phyloP scores from a whole-genome alignment of 2,797 vertebrate genomes.

The Crenichthys baileyi region DNA sequence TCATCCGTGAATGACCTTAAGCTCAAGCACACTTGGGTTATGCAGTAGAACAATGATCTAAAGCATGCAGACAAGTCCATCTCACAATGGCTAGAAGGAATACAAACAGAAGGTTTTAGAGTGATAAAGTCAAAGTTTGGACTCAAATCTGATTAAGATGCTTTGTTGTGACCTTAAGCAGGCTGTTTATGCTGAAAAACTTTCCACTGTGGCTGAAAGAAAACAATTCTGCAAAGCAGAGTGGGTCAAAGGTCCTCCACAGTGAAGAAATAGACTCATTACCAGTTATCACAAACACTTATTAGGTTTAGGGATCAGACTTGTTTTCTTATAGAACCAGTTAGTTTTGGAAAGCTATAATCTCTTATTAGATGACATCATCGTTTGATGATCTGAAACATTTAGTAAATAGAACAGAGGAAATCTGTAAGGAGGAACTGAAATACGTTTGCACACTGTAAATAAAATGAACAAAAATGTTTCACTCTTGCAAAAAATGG shows the following conservation, averaged over 20 bases:
- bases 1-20: too few relatives aligned
- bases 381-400: neutral
- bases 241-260: neutral
- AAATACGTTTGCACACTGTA: neutral
- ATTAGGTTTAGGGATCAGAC: neutral
- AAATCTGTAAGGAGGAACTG: neutral
- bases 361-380: neutral
- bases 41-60: too few relatives aligned
- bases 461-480: neutral
- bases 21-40: too few relatives aligned
- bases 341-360: neutral
- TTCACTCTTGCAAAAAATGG: constrained; percentile 21
- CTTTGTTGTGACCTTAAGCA: too few relatives aligned
- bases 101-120: neutral
- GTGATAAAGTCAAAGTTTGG: neutral
- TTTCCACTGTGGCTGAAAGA: too few relatives aligned
- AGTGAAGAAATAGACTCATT: too few relatives aligned
- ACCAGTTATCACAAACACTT: neutral
- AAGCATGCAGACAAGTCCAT: neutral
- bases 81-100: neutral
- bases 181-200: too few relatives aligned
- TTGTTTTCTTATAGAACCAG: neutral
- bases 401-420: neutral
- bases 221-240: too few relatives aligned
- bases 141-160: too few relatives aligned